Percentiles rank a stretch among this genome's conserved stretches.
Conservation (phyloP, 2,888 invertebrate species). For the Nebria brevicollis region DNA sequence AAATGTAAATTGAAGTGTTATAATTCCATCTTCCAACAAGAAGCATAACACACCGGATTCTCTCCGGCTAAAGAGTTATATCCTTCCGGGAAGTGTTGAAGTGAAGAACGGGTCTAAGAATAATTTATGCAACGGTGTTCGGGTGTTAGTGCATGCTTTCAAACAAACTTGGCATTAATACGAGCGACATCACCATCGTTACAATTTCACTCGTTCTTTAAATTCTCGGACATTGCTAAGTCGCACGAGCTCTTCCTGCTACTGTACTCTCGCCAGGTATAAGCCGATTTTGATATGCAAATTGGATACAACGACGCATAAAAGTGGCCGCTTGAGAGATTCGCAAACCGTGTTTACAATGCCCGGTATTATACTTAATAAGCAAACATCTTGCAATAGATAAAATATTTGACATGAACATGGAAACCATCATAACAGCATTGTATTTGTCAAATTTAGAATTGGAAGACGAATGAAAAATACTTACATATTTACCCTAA, state of each 20-base stretch:
- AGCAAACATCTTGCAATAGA: conserved; percentile 47
- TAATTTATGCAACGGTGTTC: conserved; percentile 37
- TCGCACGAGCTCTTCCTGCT: conserved; percentile 12
- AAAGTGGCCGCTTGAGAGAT: conserved; percentile 50
- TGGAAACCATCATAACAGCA: too few relatives aligned
- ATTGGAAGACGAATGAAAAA: too few relatives aligned
- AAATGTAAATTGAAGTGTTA: not conserved
- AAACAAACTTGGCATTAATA: conserved; percentile 46
- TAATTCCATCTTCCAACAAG: not conserved
- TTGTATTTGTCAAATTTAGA: too few relatives aligned
- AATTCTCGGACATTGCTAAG: conserved; percentile 48
- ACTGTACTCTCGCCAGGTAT: conserved; percentile 46
- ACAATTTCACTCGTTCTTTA: conserved; percentile 48
- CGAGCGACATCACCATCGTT: conserved; percentile 22
- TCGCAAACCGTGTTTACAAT: conserved; percentile 50
- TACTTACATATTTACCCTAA: too few relatives aligned
- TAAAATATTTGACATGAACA: not conserved
- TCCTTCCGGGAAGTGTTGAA: not conserved
- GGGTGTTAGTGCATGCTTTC: conserved; percentile 47
- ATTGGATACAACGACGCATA: conserved; percentile 51
- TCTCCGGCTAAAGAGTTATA: not conserved
- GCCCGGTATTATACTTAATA: conserved; percentile 50
- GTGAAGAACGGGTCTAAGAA: conserved; percentile 5
- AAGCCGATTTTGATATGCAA: conserved; percentile 54
- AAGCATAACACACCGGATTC: not conserved